These are phyloP conservation scores for Scaptomyza cyrtandrae DNA, from an alignment of 2,888 invertebrate genomes.

Conservation along the genomic window DNA sequence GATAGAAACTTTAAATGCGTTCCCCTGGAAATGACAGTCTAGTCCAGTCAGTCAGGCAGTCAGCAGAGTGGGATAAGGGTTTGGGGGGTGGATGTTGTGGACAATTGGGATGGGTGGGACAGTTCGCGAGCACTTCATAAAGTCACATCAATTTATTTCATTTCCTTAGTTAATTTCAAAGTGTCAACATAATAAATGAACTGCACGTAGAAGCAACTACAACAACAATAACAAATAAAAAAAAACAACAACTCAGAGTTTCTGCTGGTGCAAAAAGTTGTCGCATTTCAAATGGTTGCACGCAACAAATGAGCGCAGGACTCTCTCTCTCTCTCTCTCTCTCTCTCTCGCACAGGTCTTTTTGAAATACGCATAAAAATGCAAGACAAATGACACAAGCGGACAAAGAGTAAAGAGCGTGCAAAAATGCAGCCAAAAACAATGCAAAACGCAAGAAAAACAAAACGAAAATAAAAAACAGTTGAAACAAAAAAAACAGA, in stretches of 20 bases:
- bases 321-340: conserved; percentile 53
- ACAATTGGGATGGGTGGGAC: conserved; percentile 44
- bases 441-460: conserved; percentile 55
- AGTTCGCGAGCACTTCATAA: conserved; percentile 76
- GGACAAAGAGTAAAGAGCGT: conserved; percentile 58
- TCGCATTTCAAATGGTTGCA: conserved; percentile 82
- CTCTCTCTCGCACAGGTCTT: conserved; percentile 59
- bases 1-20: conserved; percentile 51
- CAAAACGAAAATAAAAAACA: conserved; percentile 5
- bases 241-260: conserved; percentile 52
- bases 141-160: conserved; percentile 81
- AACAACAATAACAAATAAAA: conserved; percentile 26
- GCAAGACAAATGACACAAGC: conserved; percentile 75
- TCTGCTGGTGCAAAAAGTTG: conserved; percentile 70
- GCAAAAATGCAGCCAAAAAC: conserved; percentile 76
- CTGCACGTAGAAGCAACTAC: conserved; percentile 71
- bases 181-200: conserved; percentile 81
- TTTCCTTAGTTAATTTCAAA: conserved; percentile 81
- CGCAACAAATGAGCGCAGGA: conserved; percentile 79
- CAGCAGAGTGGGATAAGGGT: conserved; percentile 1
- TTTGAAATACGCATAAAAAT: conserved; percentile 80
- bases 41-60: conserved; percentile 15
- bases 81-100: not conserved
- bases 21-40: conserved; percentile 67
- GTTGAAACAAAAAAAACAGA: conserved; percentile 19